Base-by-base conservation (phyloP, 2,797 vertebrate genomes). In the Malacoraja senta region DNA sequence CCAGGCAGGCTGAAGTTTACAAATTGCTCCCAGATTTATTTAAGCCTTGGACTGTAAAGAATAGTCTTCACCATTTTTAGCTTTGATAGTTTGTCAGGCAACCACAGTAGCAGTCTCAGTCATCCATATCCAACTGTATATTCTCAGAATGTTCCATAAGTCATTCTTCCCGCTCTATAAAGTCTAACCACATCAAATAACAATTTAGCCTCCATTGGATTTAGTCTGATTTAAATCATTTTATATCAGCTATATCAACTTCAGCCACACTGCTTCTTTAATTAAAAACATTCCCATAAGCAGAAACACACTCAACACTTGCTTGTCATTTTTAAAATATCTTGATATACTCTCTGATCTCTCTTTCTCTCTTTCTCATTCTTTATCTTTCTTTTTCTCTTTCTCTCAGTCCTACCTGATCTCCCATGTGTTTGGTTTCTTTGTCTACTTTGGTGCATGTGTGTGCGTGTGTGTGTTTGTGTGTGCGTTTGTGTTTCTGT, bases 131-230 rank as follows among this genome's bases (percentile, higher is more conserved):
- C 96, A 97, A 94, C 95, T 93, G 94, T 96, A 95, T 96, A 96
- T 96, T 96, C 96, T 95, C 96, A 95, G 94, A 92, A 53, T 53
- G 72, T 53, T 53, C 21, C 65, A 71, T 71, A 74, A 92, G 35
- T 92, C 72, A 76, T 94, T 94, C 95, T 94, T 95, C 94, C 94
- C 94, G 94, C 93, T 94, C 94, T 94, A 94, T 94, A 95, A 94
- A 95, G 94, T 94, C 94, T 96, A 94, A 94, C 96, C 96, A 97
- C 96, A 97, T 97, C 95, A 97, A 97, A 95, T 94, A 95, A 94
- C 95, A 93, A 93, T 95, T 93, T 93, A 94, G 93, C 94, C 94
- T 94, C 94, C 94, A 94, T 96, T 96, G 95, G 94, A 94, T 95
- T 95, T 94, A 94, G 94, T 94, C 95, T 93, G 95, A 94, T 94